Evolutionary conservation across 2,113 vertebrate genomes (phyloP), one percentile per base, ranked within the genome.

Genomic region (Calypte anna): DNA sequence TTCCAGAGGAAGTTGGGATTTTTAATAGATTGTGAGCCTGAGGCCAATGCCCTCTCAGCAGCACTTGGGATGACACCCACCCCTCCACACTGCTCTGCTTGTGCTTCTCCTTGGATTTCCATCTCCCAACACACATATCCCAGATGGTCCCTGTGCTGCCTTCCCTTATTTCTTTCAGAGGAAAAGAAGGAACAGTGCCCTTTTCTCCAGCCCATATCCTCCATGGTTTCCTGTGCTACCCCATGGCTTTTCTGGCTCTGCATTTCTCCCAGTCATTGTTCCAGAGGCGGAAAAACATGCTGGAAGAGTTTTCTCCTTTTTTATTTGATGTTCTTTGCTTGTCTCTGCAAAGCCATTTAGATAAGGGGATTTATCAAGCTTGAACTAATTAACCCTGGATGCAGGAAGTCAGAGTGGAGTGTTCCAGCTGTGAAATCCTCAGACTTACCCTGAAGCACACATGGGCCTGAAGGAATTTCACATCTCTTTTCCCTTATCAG

Each of bases 311-410:
- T 90, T 69, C 75, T 94, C 70, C 50, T 83, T 78, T 50, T 95
- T 91, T 93, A 94, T 96, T 94, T 95, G 68, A 82, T 91, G 90
- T 90, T 91, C 76, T 70, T 91, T 96, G 88, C 95, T 62, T 86
- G 82, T 94, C 82, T 91, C 88, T 95, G 84, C 88, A 94, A 59
- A 91, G 82, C 85, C 85, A 81, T 96, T 97, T 93, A 96, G 94
- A 95, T 96, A 96, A 96, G 87, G 72, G 79, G 75, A 88, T 93
- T 95, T 97, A 95, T 94, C 91, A 94, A 84, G 95, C 94, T 95
- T 95, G 91, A 95, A 90, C 86, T 96, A 94, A 96, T 91, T 97
- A 96, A 94, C 91, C 79, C 82, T 78, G 69, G 69, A 86, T 94
- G 79, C 90, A 90, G 85, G 91, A 86, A 93, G 90, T 83, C 76